Percentiles rank a stretch among this genome's conserved stretches.
Conservation (phyloP, 2,888 invertebrate genomes). For the Eurytoma californica region DNA sequence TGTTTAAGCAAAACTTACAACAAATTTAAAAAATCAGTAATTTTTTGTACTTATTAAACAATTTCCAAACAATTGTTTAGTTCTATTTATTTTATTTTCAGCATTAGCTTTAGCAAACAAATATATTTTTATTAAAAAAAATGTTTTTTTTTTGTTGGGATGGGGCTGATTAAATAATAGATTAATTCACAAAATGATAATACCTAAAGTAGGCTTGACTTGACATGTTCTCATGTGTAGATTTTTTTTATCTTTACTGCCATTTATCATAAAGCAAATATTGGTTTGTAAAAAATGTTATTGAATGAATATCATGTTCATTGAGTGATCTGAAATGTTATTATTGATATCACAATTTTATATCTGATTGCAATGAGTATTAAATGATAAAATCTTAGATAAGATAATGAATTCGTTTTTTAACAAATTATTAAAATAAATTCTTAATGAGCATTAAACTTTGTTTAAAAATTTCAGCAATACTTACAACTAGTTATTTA, state of each 20-base stretch:
- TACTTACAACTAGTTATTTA: background rate
- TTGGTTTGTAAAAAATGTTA: slow-evolving; percentile 32
- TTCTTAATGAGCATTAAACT: background rate
- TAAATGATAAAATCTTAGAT: slow-evolving; percentile 34
- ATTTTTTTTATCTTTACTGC: slow-evolving; percentile 44
- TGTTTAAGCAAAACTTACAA: background rate
- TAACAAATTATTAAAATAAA: background rate
- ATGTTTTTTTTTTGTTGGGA: background rate
- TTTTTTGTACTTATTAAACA: background rate
- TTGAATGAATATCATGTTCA: slow-evolving; percentile 34
- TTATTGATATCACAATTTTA: background rate
- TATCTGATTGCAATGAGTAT: background rate
- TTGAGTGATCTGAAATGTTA: slow-evolving; percentile 25
- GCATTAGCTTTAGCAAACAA: background rate
- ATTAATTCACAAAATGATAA: slow-evolving; percentile 17
- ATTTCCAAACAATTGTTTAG: background rate
- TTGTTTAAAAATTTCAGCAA: slow-evolving; percentile 7
- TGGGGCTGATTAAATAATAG: slow-evolving; percentile 19
- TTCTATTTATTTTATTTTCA: background rate
- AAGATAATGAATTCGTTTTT: background rate
- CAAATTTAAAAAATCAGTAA: background rate
- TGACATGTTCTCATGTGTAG: background rate
- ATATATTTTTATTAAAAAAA: slow-evolving; percentile 4
- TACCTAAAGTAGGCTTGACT: background rate
- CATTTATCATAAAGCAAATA: slow-evolving; percentile 54